Base-by-base conservation (phyloP, 2,797 vertebrate genomes). In the Rhyacichthys aspro region DNA sequence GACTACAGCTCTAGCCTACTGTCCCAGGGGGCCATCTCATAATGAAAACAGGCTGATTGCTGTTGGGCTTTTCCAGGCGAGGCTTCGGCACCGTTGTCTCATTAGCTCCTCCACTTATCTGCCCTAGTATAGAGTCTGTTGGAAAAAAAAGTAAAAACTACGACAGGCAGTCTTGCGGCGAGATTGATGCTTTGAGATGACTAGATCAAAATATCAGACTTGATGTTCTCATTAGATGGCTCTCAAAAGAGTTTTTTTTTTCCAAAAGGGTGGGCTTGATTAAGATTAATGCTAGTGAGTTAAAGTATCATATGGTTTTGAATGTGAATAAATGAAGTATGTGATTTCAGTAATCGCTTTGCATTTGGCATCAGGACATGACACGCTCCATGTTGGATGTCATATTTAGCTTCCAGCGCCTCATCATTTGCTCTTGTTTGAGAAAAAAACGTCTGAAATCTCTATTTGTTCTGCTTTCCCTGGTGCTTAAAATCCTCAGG, bases 41-140 rank as follows among this genome's bases (percentile, higher is more conserved):
- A 88, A 88, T 89, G 85, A 90, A 91, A 91, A 88, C 88, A 89
- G 84, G 78, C 83, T 87, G 83, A 89, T 90, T 89, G 89, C 87
- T 88, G 87, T 87, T 86, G 83, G 83, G 85, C 81, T 89, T 87
- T 53, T 86, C 79, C 79, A 80, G 76, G 71, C 72, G 69, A 74
- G 65, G 76, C 78, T 59, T 79, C 80, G 55, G 80, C 81, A 78
- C 77, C 79, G 81, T 86, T 85, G 83, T 89, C 85, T 89, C 87
- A 87, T 90, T 91, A 90, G 84, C 81, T 78, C 67, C 74, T 78
- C 81, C 81, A 81, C 80, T 89, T 85, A 84, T 74, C 77, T 55
- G 69, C 77, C 81, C 67, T 80, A 71, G 77, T 86, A 73, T 79
- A 72, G 67, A 72, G 80, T 74, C 79, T 81, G 80, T 83, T 78